A percentile compares a stretch with the other conserved stretches of the same genome.
Conservation (phyloP, 1,140 invertebrate species). For the Drosophila sulfurigaster region DNA sequence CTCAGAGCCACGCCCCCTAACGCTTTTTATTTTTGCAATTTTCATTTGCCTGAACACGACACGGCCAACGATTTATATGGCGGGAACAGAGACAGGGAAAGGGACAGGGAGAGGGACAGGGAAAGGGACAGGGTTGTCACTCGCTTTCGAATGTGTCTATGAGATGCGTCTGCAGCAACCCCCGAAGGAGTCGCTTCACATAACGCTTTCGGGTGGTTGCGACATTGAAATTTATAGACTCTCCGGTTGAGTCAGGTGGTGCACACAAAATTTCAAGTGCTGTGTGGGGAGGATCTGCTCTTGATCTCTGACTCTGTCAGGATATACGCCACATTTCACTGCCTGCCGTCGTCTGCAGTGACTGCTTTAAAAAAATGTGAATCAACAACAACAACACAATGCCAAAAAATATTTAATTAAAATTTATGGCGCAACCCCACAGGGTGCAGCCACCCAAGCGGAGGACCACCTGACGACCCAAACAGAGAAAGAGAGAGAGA, state of each 20-base stretch:
- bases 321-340: slow-evolving; percentile 44
- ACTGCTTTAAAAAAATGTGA: slow-evolving; percentile 11
- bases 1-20: neutral
- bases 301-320: slow-evolving; percentile 43
- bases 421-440: slow-evolving; percentile 77
- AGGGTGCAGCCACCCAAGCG: slow-evolving; percentile 50
- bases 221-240: slow-evolving; percentile 78
- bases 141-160: slow-evolving; percentile 21
- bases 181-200: slow-evolving; percentile 19
- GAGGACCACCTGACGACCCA: slow-evolving; percentile 31
- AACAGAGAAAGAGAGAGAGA: neutral
- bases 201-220: slow-evolving; percentile 33
- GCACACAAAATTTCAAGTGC: neutral
- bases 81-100: neutral
- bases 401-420: slow-evolving; percentile 81
- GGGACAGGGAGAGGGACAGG: neutral
- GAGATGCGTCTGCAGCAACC: slow-evolving; percentile 36
- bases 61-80: slow-evolving; percentile 69
- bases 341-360: slow-evolving; percentile 23
- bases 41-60: slow-evolving; percentile 57
- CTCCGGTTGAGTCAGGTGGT: slow-evolving; percentile 44
- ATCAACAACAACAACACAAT: slow-evolving; percentile 35
- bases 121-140: slow-evolving; percentile 56
- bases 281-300: slow-evolving; percentile 31
- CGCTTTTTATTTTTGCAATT: slow-evolving; percentile 48